Conservation (phyloP, 92 coral and sea anemone species). For the Isaurus tuberculatus region DNA sequence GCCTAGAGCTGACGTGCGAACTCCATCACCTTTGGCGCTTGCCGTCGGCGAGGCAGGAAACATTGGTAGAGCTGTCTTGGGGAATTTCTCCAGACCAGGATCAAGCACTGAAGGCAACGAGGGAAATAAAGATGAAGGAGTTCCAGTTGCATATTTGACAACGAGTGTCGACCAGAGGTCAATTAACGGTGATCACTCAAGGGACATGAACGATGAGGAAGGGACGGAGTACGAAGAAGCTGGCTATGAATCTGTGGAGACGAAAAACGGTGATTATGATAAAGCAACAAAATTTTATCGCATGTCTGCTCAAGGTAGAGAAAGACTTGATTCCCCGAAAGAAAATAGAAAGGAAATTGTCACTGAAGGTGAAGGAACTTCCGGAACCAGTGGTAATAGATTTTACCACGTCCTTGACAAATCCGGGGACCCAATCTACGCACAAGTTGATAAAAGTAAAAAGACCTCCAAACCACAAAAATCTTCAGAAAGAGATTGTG, state of each 20-base stretch:
- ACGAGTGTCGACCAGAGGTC: slow-evolving; percentile 35
- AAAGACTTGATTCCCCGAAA: slow-evolving; percentile 22
- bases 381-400: slow-evolving; percentile 14
- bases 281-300: slow-evolving; percentile 66
- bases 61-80: slow-evolving; percentile 79
- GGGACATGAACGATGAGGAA: slow-evolving; percentile 21
- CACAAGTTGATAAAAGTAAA: slow-evolving; percentile 78
- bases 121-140: not conserved
- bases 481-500: slow-evolving; percentile 20
- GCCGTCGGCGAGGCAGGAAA: slow-evolving; percentile 92
- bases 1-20: slow-evolving; percentile 69
- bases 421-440: slow-evolving; percentile 65
- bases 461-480: slow-evolving; percentile 42
- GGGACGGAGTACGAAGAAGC: slow-evolving; percentile 56
- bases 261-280: slow-evolving; percentile 54
- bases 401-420: slow-evolving; percentile 72
- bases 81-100: slow-evolving; percentile 60
- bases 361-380: slow-evolving; percentile 24
- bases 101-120: slow-evolving; percentile 32
- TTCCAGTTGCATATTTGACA: slow-evolving; percentile 28
- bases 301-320: slow-evolving; percentile 34
- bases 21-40: slow-evolving; percentile 77
- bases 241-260: slow-evolving; percentile 69
- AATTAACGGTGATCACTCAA: not conserved
- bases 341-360: slow-evolving; percentile 17